Percentiles rank a stretch among this genome's conserved stretches.
Evolutionary conservation across 2,888 invertebrate species (phyloP).

Genomic region (Hemaris fuciformis): DNA sequence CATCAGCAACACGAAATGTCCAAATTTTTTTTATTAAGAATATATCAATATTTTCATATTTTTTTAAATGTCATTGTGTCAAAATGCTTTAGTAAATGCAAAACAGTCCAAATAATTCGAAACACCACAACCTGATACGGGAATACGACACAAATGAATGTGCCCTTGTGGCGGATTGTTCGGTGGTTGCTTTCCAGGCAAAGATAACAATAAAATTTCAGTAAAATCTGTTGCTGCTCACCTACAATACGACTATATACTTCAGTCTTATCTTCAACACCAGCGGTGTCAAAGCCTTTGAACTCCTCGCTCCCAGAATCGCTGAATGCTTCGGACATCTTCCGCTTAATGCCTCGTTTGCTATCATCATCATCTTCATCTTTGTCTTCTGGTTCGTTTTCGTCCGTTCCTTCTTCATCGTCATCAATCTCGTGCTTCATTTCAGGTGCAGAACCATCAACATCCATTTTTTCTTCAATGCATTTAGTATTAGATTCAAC

Average conservation of each 20-base stretch:
- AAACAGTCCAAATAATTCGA: no score
- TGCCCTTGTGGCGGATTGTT: no score
- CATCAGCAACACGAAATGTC: no score
- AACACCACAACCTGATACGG: no score
- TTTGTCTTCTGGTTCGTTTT: constrained; percentile 20
- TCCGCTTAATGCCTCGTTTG: constrained; percentile 55
- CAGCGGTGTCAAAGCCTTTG: constrained; percentile 59
- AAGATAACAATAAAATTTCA: no score
- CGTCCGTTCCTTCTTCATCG: no score
- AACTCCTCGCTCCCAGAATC: constrained; percentile 57
- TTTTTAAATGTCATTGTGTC: no score
- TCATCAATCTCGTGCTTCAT: constrained; percentile 15
- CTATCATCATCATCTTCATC: constrained; percentile 31
- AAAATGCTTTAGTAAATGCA: no score
- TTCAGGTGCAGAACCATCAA: constrained; percentile 13
- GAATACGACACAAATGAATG: no score
- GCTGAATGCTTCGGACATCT: constrained; percentile 64
- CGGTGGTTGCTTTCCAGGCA: no score
- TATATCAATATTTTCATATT: no score
- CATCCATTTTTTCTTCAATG: constrained; percentile 10
- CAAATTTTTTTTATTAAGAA: no score
- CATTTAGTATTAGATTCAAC: background rate
- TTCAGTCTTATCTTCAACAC: constrained; percentile 38
- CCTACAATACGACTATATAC: constrained; percentile 58
- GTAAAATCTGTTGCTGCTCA: constrained; percentile 37